Base-by-base conservation (phyloP, 2,888 invertebrate species). In the Ectemnius continuus region DNA sequence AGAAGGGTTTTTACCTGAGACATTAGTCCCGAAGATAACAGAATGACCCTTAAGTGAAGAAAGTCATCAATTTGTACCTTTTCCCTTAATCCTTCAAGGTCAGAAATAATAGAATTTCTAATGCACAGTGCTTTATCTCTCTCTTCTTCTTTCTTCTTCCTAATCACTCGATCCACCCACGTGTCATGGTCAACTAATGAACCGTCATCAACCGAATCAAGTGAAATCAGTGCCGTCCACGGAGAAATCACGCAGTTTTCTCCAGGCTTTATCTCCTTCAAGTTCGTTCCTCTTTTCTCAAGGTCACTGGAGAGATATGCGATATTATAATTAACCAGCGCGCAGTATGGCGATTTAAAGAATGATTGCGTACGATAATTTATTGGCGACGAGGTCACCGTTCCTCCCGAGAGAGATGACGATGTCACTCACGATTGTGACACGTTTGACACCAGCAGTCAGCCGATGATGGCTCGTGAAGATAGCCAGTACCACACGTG, bases 371-470 rank as follows among this genome's bases (percentile, higher is more conserved):
- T 80, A 81, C 78, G 78, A 61, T 5, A 84, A 70, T 72, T 65
- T 81, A 14, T 67, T 84, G 80, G 88, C 84, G 85, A 81, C 26
- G n/a, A 89, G 71, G 60, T 78, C 91, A 79, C 81, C 88, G 80
- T 92, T 92, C 86, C 90, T 87, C 11, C 92, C 92, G 13, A 93
- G 82, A 1, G 91, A 89, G 13, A 93, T 73, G 1, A 92, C 82
- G 36, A 85, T 86, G 61, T 83, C 79, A 2, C 69, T 68, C n/a
- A 64, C 36, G 0, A 92, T 83, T 6, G 91, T 78, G 0, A 93
- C 93, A 60, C 89, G 88, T 57, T 85, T 85, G 0, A 93, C 88
- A 8, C 94, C 94, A 14, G 88, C 86, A 2, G 90, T 83, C 36
- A 85, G 85, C 48, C 91, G 88, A 85, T 93, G 92, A 78, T 92